A percentile compares a stretch with the other conserved stretches of the same genome.
Conservation (phyloP, 2,797 vertebrate genomes). For the Onychomys torridus region DNA sequence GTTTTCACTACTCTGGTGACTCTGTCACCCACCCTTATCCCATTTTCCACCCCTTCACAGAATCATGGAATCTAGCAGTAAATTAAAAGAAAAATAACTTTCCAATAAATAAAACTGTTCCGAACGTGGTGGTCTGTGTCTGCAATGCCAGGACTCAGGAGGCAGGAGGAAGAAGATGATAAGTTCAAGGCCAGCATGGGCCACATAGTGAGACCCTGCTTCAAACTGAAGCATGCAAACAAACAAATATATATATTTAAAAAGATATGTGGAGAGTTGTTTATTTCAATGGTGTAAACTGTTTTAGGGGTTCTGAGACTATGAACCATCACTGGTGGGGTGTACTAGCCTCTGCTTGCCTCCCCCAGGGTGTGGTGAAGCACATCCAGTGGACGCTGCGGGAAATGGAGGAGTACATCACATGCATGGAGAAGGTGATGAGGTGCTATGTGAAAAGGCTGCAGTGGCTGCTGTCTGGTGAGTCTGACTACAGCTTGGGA, state of each 20-base stretch:
- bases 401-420: slow-evolving; percentile 88
- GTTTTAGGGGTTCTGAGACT: background rate
- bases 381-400: slow-evolving; percentile 88
- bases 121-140: background rate
- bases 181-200: background rate
- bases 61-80: background rate
- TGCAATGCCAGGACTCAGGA: background rate
- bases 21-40: background rate
- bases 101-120: background rate
- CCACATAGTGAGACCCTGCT: background rate
- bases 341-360: background rate
- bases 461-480: slow-evolving; percentile 92
- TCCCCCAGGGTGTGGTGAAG: slow-evolving; percentile 87
- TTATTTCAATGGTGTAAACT: background rate
- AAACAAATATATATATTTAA: background rate
- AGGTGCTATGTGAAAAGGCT: slow-evolving; percentile 86
- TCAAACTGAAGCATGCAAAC: background rate
- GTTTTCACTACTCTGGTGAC: background rate
- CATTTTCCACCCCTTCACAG: background rate
- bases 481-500: background rate
- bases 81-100: background rate
- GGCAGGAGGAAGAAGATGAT: background rate
- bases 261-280: background rate
- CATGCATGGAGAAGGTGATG: slow-evolving; percentile 82
- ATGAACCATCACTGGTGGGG: background rate